A percentile compares a stretch with the other conserved stretches of the same genome.
These are phyloP conservation scores for Turritopsis rubra DNA, from an alignment of 30 jellyfish, hydroid and myxozoan genomes.

Conservation along the genomic window DNA sequence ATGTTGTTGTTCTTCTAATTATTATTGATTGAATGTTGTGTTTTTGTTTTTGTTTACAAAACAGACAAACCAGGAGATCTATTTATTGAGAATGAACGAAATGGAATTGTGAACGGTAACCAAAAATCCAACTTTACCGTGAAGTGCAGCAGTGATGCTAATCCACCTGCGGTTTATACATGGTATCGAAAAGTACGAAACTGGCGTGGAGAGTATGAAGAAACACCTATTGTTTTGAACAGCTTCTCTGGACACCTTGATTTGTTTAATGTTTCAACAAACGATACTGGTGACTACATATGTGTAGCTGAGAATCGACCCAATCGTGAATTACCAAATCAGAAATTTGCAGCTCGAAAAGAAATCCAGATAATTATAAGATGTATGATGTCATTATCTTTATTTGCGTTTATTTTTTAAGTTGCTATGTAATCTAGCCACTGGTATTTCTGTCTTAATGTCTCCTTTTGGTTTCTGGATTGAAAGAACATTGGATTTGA, in stretches of 20 bases:
- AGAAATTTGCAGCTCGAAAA: background rate
- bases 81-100: constrained; percentile 33
- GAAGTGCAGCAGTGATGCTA: constrained; percentile 51
- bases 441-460: background rate
- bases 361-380: constrained; percentile 5
- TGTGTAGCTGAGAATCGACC: constrained; percentile 62
- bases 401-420: too few species aligned
- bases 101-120: constrained; percentile 53
- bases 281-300: constrained; percentile 52
- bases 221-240: background rate
- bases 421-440: too few species aligned
- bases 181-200: constrained; percentile 33
- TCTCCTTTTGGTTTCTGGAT: background rate
- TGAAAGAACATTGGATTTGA: too few species aligned
- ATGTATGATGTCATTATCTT: constrained; percentile 16
- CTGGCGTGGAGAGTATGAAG: background rate
- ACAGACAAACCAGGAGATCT: constrained; percentile 66
- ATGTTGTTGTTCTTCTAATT: too few species aligned
- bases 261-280: constrained; percentile 36
- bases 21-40: background rate
- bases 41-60: too few species aligned
- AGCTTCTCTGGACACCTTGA: constrained; percentile 37
- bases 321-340: constrained; percentile 27
- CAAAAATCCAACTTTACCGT: constrained; percentile 69
- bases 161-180: constrained; percentile 60